Conservation (phyloP, 2,888 invertebrate genomes). For the Phragmatobia fuliginosa region DNA sequence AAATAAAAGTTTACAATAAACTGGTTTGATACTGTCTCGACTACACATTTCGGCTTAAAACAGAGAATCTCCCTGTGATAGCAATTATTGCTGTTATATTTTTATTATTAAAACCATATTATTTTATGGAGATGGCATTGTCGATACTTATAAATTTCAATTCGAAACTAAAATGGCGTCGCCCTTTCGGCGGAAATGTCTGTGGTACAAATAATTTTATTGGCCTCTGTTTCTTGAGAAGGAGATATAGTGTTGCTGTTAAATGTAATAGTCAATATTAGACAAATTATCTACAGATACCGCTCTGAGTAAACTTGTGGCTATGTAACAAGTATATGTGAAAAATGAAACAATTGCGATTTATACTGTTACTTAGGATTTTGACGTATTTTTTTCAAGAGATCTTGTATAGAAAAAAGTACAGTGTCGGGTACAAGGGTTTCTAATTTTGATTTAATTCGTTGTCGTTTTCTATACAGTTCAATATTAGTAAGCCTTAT, state of each 20-base stretch:
- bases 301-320: not conserved
- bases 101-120: conserved; percentile 2
- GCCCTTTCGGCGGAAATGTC: conserved; percentile 11
- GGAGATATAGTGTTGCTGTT: not conserved
- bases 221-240: not conserved
- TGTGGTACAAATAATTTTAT: conserved; percentile 7
- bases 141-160: not conserved
- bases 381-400: too few relatives aligned
- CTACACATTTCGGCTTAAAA: not conserved
- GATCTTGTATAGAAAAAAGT: too few relatives aligned
- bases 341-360: too few relatives aligned
- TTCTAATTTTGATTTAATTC: not conserved
- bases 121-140: conserved; percentile 3
- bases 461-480: not conserved
- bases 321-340: not conserved
- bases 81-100: not conserved
- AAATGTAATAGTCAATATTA: not conserved
- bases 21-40: conserved; percentile 2
- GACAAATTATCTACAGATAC: not conserved
- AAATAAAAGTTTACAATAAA: too few relatives aligned
- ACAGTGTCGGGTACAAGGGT: too few relatives aligned
- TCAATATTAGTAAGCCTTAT: not conserved
- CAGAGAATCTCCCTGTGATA: not conserved
- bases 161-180: conserved; percentile 6
- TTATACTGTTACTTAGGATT: too few relatives aligned